Base-by-base conservation (phyloP, 2,888 invertebrate genomes). In the Tipula lateralis region DNA sequence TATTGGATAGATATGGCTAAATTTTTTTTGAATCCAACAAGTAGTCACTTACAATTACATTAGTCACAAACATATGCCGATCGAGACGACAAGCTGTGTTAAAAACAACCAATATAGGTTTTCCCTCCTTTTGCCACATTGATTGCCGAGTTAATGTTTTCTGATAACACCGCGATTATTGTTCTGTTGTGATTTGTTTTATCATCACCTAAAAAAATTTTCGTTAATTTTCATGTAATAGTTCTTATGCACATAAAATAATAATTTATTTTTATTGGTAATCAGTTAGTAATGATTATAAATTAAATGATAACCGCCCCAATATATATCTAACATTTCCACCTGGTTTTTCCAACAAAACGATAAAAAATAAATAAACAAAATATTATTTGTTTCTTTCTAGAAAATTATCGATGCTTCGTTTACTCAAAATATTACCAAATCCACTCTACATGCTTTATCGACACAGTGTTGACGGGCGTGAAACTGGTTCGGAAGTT, bases 381-480 rank as follows among this genome's bases (percentile, higher is more conserved):
- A n/a, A n/a, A n/a, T n/a, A 30, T 30, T 82, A 30, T 82, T 29
- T 29, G 7, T 80, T 7, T 80, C 13, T 13, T 82, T 30, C 82
- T 82, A 82, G 32, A 82, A 82, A 83, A 83, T 24, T 4, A 24
- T 83, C 34, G 13, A 83, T 83, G 83, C 36, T 83, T 9, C 83
- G 83, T 39, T 39, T 83, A 83, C 29, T 83, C 6, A 84, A 84
- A 34, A 50, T 84, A 29, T 50, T 84, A n/a, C 84, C 84, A 12
- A 84, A 34, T 44, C 84, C 84, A n/a, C 7, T 84, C 13, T 84
- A 16, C 30, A 50, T 50, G 50, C 50, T 84, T 50, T 34, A 84
- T 29, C 13, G 84, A n/a, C 39, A 36, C 34, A 34, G 36, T 83
- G 16, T 82, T 32, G 32, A 82, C n/a, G 32, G 82, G 0, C 82